Base-by-base conservation (phyloP, 2,113 vertebrate genomes). In the Corythoichthys intestinalis region DNA sequence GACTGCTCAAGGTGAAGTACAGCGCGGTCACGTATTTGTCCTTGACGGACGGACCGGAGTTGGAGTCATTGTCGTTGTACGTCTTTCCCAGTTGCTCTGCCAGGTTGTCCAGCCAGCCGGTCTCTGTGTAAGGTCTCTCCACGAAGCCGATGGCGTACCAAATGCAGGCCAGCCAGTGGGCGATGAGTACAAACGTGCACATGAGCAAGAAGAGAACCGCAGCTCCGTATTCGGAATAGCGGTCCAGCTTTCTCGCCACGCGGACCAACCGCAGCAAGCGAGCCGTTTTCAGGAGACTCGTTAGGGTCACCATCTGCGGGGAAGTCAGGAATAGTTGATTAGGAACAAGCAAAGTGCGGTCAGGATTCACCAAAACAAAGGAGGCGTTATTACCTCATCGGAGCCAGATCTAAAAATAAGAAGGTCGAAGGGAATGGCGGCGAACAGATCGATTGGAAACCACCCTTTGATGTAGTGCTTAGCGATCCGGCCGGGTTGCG, bases 1-100 rank as follows among this genome's bases (percentile, higher is more conserved):
- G 92, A 82, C 96, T 98, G 90, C 97, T 99, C 93, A 98, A 93
- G 84, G 97, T 99, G 91, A 99, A 98, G 91, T 99, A 99, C 41
- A 99, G 94, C 1, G 97, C 96, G 0, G 97, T 98, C 86, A 99
- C 94, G 0, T 99, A 99, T 83, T 98, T 98, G 88, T 99, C 97
- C 88, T 98, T 96, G 82, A 96, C 94, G 2, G 95, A 95, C 0
- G 97, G 97, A 2, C 96, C 96, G 0, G 96, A 97, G 49, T 71
- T 83, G 11, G 92, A 86, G 81, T 98, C 94, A 0, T 93, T 98
- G 83, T 94, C 93, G 0, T 98, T 97, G 87, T 97, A 98, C 7
- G 76, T 88, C 78, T 98, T 98, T 79, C 97, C 97, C 0, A 99
- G 94, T 75, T 99, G 96, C 6, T 93, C 93, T 0, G 96, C 95